Evolutionary conservation across 2,113 vertebrate species (phyloP), one percentile per base, ranked within the genome.

Genomic region (Turdus rufiventris): DNA sequence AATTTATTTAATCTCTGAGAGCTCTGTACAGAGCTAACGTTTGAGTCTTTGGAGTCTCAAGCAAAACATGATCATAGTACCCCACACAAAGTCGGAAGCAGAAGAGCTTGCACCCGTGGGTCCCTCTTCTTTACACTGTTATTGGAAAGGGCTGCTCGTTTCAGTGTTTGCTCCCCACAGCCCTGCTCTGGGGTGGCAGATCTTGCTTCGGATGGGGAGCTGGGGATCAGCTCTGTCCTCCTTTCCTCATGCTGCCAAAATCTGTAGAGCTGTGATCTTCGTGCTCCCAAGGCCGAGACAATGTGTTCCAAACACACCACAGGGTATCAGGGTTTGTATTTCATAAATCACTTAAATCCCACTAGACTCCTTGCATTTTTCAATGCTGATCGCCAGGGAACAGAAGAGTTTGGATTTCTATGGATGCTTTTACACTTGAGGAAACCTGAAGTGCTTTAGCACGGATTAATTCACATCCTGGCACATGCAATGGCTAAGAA

Each of bases 1-100:
- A 94, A 91, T 96, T 96, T 93, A 85, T 74, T 89, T 75, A 76
- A 65, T 78, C 72, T 68, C 88, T 91, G 88, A 78, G 68, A 96
- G 85, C 38, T 60, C 51, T 54, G 48, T 33, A 51, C n/a, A 88
- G 73, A 87, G 57, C 66, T 94, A 94, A 88, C 76, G 79, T 89
- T 58, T 65, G 73, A 75, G 80, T 67, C 76, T 75, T 89, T 72
- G 45, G 71, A 71, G 67, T 85, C 71, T 53, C 51, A 24, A 91
- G 79, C 33, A 94, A 94, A 93, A 93, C 85, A 90, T 90, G 71
- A 81, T 71, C 75, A 26, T 14, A 57, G 45, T 54, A 67, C 45
- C 74, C 76, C 58, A 80, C 13, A 74, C 18, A 66, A 80, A 89
- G 88, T 31, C 71, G 71, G 79, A 67, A 80, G 74, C 75, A 84